Conservation (phyloP, 2,888 invertebrate genomes). For the Drosophila engyochracea region DNA sequence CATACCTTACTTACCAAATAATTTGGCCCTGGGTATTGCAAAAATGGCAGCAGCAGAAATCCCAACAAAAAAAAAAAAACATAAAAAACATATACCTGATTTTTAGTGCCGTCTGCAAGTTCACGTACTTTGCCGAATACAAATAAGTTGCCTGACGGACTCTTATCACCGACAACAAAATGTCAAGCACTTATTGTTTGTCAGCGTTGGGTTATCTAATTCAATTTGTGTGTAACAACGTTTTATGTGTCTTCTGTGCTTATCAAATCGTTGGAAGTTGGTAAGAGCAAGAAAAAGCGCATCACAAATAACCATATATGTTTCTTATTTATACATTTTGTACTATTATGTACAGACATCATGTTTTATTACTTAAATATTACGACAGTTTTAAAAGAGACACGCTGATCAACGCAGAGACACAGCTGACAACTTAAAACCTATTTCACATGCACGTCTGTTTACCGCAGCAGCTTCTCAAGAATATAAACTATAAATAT, state of each 20-base stretch:
- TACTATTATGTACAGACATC: constrained; percentile 49
- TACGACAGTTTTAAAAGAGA: constrained; percentile 65
- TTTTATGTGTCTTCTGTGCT: constrained; percentile 26
- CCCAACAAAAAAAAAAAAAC: background rate
- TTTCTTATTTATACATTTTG: constrained; percentile 29
- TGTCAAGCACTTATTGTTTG: constrained; percentile 48
- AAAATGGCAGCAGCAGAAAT: constrained; percentile 12
- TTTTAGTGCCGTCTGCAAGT: constrained; percentile 58
- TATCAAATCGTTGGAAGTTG: constrained; percentile 59
- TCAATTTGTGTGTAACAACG: constrained; percentile 63
- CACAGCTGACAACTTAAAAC: constrained; percentile 70
- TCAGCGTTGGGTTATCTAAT: constrained; percentile 66
- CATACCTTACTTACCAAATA: background rate
- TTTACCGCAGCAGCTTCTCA: constrained; percentile 55
- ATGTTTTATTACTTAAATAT: constrained; percentile 74
- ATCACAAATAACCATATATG: background rate
- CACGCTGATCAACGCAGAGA: constrained; percentile 37
- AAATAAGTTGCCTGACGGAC: constrained; percentile 37
- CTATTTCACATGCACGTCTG: constrained; percentile 76
- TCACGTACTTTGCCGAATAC: constrained; percentile 31
- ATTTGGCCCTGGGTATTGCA: constrained; percentile 6
- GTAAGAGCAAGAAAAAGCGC: constrained; percentile 13
- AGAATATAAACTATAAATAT: constrained; percentile 35
- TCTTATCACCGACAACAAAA: constrained; percentile 63
- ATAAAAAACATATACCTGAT: background rate